Evolutionary conservation across 2,797 vertebrate genomes (phyloP).

Genomic region (Nannoperca obscura): DNA sequence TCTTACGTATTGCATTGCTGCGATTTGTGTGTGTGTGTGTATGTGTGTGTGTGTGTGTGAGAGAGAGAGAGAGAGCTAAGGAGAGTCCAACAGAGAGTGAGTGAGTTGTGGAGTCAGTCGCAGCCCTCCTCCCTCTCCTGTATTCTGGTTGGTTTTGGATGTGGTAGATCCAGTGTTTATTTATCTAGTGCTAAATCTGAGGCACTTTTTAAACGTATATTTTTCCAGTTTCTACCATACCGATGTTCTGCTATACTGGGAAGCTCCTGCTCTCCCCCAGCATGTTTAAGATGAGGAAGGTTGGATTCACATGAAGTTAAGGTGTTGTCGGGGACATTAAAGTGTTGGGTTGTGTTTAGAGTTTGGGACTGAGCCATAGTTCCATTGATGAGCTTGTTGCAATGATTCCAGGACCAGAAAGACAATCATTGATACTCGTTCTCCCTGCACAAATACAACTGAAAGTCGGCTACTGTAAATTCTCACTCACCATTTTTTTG

Average conservation of each 20-base stretch:
- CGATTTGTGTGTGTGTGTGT: no score
- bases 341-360: not conserved
- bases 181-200: conserved; percentile 40
- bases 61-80: no score
- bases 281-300: not conserved
- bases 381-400: not conserved
- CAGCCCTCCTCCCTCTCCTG: conserved; percentile 22
- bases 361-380: not conserved
- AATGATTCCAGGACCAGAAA: not conserved
- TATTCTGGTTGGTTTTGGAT: conserved; percentile 58
- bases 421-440: not conserved
- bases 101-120: conserved; percentile 15
- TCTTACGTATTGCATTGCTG: no score
- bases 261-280: not conserved
- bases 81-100: conserved; percentile 9
- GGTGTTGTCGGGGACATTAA: not conserved
- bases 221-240: conserved; percentile 10
- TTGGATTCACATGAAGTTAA: not conserved
- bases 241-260: not conserved
- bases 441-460: not conserved
- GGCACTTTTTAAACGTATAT: conserved; percentile 42
- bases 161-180: conserved; percentile 50
- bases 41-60: conserved; percentile 15
- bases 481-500: not conserved
- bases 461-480: not conserved